Evolutionary conservation across 2,797 vertebrate species (phyloP).

Genomic region (Crotalus adamanteus): DNA sequence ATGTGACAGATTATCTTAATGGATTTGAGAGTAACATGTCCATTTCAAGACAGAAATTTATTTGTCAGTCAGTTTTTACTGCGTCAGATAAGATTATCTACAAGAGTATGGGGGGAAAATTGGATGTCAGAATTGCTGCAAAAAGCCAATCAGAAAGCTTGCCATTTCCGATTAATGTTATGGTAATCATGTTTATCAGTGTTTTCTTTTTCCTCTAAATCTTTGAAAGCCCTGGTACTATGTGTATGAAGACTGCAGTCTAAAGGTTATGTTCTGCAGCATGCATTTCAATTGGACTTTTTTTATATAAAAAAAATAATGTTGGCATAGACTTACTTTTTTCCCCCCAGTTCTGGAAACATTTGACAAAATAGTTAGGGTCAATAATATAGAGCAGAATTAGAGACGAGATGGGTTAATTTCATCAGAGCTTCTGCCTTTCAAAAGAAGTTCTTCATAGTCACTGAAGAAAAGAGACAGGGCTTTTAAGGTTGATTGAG

Average conservation of each 20-base stretch:
- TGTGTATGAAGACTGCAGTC: not conserved
- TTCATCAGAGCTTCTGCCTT: not conserved
- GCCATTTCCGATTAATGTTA: slow-evolving; percentile 36
- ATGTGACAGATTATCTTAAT: slow-evolving; percentile 53
- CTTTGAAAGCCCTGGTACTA: slow-evolving; percentile 19
- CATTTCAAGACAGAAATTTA: slow-evolving; percentile 35
- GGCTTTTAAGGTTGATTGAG: not conserved
- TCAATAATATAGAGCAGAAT: not conserved
- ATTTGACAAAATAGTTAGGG: not conserved
- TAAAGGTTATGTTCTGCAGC: not conserved
- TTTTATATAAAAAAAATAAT: not conserved
- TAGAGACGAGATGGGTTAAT: not conserved
- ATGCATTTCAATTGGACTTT: not conserved
- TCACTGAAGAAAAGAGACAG: not conserved
- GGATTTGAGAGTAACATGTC: slow-evolving; percentile 28
- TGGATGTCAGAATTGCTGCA: slow-evolving; percentile 21
- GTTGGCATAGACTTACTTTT: not conserved
- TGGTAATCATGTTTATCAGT: slow-evolving; percentile 35
- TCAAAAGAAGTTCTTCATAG: slow-evolving; percentile 3
- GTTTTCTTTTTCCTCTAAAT: slow-evolving; percentile 28
- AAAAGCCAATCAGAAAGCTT: slow-evolving; percentile 38
- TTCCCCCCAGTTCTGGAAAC: not conserved
- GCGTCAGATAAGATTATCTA: not conserved
- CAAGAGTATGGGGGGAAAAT: not conserved
- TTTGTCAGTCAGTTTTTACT: slow-evolving; percentile 9